Evolutionary conservation across 2,113 vertebrate genomes (phyloP).

Genomic region (Pluvialis apricaria): DNA sequence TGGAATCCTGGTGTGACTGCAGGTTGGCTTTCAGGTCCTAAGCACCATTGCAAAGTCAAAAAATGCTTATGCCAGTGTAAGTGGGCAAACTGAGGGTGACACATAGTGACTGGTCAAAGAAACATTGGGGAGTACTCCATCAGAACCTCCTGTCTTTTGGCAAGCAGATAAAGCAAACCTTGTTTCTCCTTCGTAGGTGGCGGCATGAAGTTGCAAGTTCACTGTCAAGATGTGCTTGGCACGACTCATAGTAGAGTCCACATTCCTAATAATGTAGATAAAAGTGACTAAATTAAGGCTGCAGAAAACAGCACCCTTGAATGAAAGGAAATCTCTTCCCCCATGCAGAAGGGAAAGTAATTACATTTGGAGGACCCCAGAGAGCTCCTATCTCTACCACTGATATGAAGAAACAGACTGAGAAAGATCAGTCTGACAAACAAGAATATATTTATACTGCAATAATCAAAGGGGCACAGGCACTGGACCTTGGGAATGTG

Average conservation of each 20-base stretch:
- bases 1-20: background rate
- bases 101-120: background rate
- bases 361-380: background rate
- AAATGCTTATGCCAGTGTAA: background rate
- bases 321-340: background rate
- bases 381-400: background rate
- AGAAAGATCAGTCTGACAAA: constrained; percentile 34
- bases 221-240: background rate
- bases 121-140: background rate
- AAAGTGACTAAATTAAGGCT: background rate
- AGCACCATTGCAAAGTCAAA: background rate
- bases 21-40: background rate
- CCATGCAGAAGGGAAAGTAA: background rate
- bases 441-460: background rate
- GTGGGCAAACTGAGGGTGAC: background rate
- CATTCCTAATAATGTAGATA: background rate
- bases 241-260: background rate
- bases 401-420: background rate
- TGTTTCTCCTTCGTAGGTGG: background rate
- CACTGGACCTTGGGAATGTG: background rate
- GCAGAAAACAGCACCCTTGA: background rate
- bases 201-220: background rate
- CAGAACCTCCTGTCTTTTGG: background rate
- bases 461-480: background rate
- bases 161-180: background rate